Evolutionary conservation across 2,888 invertebrate genomes (phyloP).

Genomic region (Augochlorella aurata): DNA sequence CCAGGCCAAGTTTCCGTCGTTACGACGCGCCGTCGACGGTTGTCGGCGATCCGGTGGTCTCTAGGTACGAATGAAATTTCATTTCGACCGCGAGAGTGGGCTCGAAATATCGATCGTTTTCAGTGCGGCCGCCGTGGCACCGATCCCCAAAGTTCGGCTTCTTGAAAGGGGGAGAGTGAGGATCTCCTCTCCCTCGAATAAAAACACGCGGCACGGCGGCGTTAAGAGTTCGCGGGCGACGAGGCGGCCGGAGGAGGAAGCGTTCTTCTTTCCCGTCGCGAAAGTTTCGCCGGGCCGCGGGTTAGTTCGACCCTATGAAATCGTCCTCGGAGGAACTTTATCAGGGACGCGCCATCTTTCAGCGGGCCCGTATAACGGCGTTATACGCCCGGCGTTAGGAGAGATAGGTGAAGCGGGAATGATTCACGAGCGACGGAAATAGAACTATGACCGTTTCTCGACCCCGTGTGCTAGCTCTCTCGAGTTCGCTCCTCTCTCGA

Average conservation of each 20-base stretch:
- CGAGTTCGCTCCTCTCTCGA: constrained; percentile 65
- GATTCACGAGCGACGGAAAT: constrained; percentile 80
- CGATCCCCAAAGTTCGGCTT: not conserved
- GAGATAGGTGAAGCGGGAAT: constrained; percentile 77
- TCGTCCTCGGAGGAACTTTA: constrained; percentile 39
- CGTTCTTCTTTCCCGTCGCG: constrained; percentile 31
- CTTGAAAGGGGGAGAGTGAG: not conserved
- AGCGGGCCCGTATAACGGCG: constrained; percentile 40
- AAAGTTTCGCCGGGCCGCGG: constrained; percentile 17
- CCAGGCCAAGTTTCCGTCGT: constrained; percentile 47
- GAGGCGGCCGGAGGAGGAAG: not conserved
- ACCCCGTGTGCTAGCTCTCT: constrained; percentile 63
- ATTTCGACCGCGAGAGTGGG: constrained; percentile 7
- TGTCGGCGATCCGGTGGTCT: constrained; percentile 7
- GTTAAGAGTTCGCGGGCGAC: no score
- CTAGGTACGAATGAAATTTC: constrained; percentile 27
- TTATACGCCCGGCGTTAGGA: constrained; percentile 50
- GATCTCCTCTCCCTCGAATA: not conserved
- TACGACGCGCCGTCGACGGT: constrained; percentile 23
- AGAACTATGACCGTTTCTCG: constrained; percentile 76
- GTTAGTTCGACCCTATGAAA: constrained; percentile 27
- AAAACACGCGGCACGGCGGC: not conserved
- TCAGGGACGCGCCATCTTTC: constrained; percentile 51
- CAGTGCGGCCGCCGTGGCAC: not conserved
- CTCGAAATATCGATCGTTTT: constrained; percentile 15